phyloP scores from a whole-genome alignment of 2,888 invertebrate species.

The Netelia fuscicornis region DNA sequence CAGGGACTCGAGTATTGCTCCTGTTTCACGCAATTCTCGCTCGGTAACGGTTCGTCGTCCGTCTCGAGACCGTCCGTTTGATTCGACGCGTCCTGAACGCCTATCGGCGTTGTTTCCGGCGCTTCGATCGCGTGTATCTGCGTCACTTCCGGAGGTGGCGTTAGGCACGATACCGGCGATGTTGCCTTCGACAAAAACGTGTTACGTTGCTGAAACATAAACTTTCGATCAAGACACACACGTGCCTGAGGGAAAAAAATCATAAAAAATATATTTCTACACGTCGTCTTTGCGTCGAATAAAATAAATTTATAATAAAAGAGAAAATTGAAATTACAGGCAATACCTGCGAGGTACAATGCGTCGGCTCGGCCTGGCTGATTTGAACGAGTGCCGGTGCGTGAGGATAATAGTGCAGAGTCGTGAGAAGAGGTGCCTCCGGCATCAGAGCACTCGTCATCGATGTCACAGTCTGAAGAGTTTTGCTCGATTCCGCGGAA shows the following conservation, averaged over 20 bases:
- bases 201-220: slow-evolving; percentile 77
- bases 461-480: slow-evolving; percentile 82
- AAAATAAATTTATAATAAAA: not conserved
- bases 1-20: slow-evolving; percentile 79
- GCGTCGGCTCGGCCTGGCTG: slow-evolving; percentile 81
- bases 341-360: slow-evolving; percentile 82
- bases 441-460: slow-evolving; percentile 81
- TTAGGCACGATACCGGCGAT: slow-evolving; percentile 87
- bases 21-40: slow-evolving; percentile 77
- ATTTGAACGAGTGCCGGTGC: slow-evolving; percentile 82
- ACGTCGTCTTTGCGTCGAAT: not conserved
- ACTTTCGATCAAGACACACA: slow-evolving; percentile 58
- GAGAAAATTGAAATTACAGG: not conserved
- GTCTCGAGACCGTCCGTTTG: slow-evolving; percentile 90
- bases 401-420: slow-evolving; percentile 83
- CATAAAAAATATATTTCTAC: not conserved
- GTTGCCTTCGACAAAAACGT: slow-evolving; percentile 85
- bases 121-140: slow-evolving; percentile 81
- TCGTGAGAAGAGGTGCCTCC: slow-evolving; percentile 81
- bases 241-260: not conserved
- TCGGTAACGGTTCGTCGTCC: slow-evolving; percentile 76
- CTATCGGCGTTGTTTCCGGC: slow-evolving; percentile 86
- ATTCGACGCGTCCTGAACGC: slow-evolving; percentile 93
- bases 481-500: slow-evolving; percentile 82
- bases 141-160: slow-evolving; percentile 88